Percentiles rank a stretch among this genome's conserved stretches.
Conservation (phyloP, 2,113 vertebrate genomes). For the Carassius gibelio region DNA sequence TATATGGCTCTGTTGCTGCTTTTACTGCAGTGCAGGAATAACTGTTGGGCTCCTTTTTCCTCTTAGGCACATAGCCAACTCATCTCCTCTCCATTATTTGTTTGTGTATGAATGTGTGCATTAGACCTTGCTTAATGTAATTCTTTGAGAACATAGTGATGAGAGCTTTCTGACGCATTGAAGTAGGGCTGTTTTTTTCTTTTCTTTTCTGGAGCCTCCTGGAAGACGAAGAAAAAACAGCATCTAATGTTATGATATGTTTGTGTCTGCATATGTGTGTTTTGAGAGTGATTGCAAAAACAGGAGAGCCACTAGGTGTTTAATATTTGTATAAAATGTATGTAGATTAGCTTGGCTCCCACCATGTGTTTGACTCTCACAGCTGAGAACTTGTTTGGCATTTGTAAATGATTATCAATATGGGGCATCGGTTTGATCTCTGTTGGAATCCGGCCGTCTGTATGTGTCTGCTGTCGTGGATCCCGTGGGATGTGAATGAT, state of each 20-base stretch:
- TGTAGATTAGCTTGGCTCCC: background rate
- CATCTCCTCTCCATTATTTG: constrained; percentile 24
- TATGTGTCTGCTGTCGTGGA: constrained; percentile 50
- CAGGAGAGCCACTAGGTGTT: background rate
- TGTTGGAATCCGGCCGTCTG: constrained; percentile 35
- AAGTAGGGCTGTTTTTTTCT: constrained; percentile 34
- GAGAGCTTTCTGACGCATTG: background rate
- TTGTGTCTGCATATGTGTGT: constrained; percentile 11
- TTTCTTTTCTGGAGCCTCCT: constrained; percentile 14
- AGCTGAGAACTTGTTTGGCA: constrained; percentile 20
- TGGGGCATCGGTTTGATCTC: constrained; percentile 44
- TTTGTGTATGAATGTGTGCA: constrained; percentile 30
- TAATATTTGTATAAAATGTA: background rate
- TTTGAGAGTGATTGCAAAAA: background rate
- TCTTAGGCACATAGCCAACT: constrained; percentile 43
- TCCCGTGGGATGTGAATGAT: constrained; percentile 57
- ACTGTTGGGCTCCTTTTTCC: constrained; percentile 36
- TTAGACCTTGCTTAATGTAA: background rate
- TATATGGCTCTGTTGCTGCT: constrained; percentile 23
- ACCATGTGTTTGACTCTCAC: constrained; percentile 14
- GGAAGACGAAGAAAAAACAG: background rate
- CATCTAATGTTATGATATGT: background rate
- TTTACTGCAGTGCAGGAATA: constrained; percentile 55
- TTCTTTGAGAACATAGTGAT: constrained; percentile 29
- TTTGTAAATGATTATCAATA: constrained; percentile 32